Evolutionary conservation across 2,113 vertebrate genomes (phyloP), one percentile per base, ranked within the genome.

Genomic region (Raja brachyura): DNA sequence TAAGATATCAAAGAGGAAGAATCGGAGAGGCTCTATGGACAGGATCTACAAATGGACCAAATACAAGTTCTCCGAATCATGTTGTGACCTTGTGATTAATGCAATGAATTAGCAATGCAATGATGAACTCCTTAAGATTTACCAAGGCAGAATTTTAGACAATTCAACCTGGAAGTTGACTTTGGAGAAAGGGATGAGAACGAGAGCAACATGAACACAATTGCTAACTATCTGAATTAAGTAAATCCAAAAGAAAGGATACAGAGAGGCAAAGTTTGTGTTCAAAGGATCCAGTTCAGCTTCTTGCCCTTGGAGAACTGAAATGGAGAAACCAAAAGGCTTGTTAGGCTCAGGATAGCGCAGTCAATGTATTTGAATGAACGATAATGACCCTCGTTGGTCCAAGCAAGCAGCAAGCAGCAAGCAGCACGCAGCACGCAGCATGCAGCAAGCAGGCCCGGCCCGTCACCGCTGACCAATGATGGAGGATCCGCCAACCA

Each of bases 161-260:
- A 2, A 18, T 70, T 92, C 33, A 92, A 33, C 20, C 13, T 48
- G 8, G 48, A 92, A 48, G 39, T 18, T 13, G 20, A 73, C 66
- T 63, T 63, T 61, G 63, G 59, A 61, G 22, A 86, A 63, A 88
- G 13, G 8, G 16, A 25, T 16, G 59, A 13, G 28, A 86, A 63
- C 28, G 13, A 86, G 59, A 86, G 25, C 56, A 31, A 63, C 11
- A 6, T 16, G 11, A 28, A 18, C 5, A 7, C 6, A 31, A 33
- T 61, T 31, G 59, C 63, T 16, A 88, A 88, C n/a, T 14, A 88
- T 8, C 5, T 31, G 59, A 54, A 86, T 54, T 25, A 68, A 13
- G 70, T 39, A 70, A 92, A 48, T 3, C 0, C 88, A 73, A 48
- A 31, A 31, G 56, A 90, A 90, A 92, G 88, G 88, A 92, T 92